These are phyloP conservation scores for Otus scops DNA, from an alignment of 2,797 vertebrate species.

Conservation along the genomic window DNA sequence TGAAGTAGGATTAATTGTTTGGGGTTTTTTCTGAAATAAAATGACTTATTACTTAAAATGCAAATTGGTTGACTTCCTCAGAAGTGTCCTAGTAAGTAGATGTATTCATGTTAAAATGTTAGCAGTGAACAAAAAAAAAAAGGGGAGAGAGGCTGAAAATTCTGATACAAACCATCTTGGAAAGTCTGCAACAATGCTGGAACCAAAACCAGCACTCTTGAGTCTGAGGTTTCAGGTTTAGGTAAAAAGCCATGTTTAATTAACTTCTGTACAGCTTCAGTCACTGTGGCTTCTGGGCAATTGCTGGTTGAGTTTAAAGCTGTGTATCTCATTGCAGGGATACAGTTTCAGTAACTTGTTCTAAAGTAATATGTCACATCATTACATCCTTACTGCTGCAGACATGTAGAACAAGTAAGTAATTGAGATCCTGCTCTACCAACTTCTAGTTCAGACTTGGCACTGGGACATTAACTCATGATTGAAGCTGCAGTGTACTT, in stretches of 20 bases:
- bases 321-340: background rate
- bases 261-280: background rate
- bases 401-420: background rate
- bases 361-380: background rate
- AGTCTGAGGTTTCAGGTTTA: background rate
- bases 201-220: background rate
- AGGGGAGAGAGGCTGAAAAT: background rate
- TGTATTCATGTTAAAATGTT: background rate
- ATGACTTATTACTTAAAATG: background rate
- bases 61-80: background rate
- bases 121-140: background rate
- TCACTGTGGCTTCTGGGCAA: background rate
- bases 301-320: background rate
- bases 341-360: background rate
- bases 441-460: background rate
- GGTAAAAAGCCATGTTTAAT: background rate
- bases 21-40: background rate
- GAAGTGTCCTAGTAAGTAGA: background rate
- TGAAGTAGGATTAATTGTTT: background rate
- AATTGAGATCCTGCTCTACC: background rate
- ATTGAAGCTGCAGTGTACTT: background rate
- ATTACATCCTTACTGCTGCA: slow-evolving; percentile 2
- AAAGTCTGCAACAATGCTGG: background rate
- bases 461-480: background rate
- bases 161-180: background rate